phyloP scores from a whole-genome alignment of 2,888 invertebrate species.

The Geophilus truncorum region DNA sequence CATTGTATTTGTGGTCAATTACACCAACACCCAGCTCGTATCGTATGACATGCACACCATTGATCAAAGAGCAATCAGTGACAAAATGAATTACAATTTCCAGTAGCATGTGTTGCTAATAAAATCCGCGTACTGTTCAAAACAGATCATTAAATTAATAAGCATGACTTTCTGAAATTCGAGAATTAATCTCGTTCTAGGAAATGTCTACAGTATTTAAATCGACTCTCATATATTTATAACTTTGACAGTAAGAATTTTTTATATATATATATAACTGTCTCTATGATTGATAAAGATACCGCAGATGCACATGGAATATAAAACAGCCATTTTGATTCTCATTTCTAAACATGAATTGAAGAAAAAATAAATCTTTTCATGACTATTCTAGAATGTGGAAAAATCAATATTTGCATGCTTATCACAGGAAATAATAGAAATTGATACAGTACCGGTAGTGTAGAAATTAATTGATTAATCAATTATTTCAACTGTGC shows the following conservation, averaged over 20 bases:
- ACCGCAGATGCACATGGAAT: neutral
- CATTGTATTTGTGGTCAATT: conserved; percentile 10
- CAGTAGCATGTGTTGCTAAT: neutral
- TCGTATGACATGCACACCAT: neutral
- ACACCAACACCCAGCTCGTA: neutral
- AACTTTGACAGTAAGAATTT: neutral
- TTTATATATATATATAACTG: neutral
- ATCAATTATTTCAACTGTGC: no score
- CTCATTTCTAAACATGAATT: neutral
- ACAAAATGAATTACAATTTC: conserved; percentile 5
- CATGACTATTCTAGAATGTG: neutral
- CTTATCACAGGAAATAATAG: no score
- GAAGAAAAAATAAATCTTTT: neutral
- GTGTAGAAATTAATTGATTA: no score
- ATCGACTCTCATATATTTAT: neutral
- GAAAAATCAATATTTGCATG: no score
- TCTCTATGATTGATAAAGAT: neutral
- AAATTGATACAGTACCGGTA: no score
- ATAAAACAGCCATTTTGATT: neutral
- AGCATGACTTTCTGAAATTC: neutral
- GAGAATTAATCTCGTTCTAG: no score
- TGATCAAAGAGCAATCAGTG: neutral
- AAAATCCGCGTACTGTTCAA: neutral
- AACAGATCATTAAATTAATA: neutral
- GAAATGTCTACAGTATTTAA: no score